These are phyloP conservation scores for Lichenostomus cassidix DNA, from an alignment of 2,113 vertebrate genomes.

Conservation along the genomic window DNA sequence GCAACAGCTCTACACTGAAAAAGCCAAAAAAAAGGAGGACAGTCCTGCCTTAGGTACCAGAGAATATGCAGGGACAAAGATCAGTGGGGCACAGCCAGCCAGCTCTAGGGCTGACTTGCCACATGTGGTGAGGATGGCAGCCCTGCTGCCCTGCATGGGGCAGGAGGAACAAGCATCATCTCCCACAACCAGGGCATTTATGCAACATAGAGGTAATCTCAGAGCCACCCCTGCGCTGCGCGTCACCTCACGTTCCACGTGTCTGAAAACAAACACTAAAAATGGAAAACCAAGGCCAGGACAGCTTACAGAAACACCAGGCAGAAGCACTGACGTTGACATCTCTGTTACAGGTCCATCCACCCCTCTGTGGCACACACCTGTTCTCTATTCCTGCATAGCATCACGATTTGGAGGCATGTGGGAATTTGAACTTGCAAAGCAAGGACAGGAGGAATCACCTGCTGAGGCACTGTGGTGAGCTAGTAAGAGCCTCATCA, in stretches of 20 bases:
- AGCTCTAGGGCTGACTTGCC: background rate
- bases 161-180: background rate
- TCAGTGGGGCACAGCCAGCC: background rate
- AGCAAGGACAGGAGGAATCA: background rate
- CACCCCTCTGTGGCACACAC: background rate
- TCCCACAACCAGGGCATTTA: background rate
- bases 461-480: background rate
- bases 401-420: background rate
- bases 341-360: background rate
- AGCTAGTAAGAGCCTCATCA: background rate
- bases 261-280: background rate
- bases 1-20: background rate
- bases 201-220: background rate
- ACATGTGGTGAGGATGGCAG: background rate
- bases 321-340: background rate
- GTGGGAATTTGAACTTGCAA: background rate
- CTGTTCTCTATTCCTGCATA: background rate
- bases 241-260: background rate
- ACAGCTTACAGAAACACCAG: background rate
- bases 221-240: background rate
- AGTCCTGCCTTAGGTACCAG: background rate
- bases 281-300: background rate
- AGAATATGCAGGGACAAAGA: background rate
- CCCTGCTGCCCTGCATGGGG: background rate
- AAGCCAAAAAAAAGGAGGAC: background rate